Percentiles rank a stretch among this genome's conserved stretches.
These are phyloP conservation scores for Serinus canaria DNA, from an alignment of 2,113 vertebrate species.

Conservation along the genomic window DNA sequence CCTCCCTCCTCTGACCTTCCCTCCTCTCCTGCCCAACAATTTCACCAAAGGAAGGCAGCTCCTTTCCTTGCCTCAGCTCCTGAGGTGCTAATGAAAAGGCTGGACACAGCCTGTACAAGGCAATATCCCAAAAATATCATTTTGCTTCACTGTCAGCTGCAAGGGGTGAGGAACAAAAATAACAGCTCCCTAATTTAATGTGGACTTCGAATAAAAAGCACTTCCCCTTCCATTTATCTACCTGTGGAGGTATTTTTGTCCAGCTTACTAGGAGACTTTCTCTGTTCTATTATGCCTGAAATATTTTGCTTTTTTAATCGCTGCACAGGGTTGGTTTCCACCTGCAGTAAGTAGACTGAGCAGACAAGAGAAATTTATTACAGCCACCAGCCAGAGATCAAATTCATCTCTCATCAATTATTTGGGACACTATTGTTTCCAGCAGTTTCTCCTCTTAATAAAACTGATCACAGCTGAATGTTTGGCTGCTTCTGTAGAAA, in stretches of 20 bases:
- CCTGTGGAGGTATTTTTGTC: background rate
- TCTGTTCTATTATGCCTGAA: background rate
- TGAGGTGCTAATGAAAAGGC: background rate
- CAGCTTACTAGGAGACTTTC: background rate
- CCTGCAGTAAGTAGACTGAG: slow-evolving; percentile 22
- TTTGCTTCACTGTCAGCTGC: background rate
- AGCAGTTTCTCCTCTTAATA: slow-evolving; percentile 28
- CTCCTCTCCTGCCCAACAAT: fast-evolving
- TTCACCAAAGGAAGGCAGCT: background rate
- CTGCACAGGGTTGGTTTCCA: background rate
- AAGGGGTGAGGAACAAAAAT: background rate
- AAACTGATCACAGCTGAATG: slow-evolving; percentile 7
- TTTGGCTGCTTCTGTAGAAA: background rate
- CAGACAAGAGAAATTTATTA: background rate
- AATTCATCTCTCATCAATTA: slow-evolving; percentile 11
- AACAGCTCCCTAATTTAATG: slow-evolving; percentile 22
- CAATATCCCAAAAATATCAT: background rate
- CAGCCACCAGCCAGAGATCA: background rate
- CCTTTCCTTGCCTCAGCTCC: background rate
- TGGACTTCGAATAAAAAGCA: background rate
- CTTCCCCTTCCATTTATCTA: background rate
- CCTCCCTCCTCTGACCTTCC: background rate
- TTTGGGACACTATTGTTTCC: background rate
- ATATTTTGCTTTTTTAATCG: slow-evolving; percentile 36
- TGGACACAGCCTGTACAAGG: background rate